Percentiles rank a stretch among this genome's conserved stretches.
These are phyloP conservation scores for Deroptyus accipitrinus DNA, from an alignment of 2,113 vertebrate species.

Conservation along the genomic window DNA sequence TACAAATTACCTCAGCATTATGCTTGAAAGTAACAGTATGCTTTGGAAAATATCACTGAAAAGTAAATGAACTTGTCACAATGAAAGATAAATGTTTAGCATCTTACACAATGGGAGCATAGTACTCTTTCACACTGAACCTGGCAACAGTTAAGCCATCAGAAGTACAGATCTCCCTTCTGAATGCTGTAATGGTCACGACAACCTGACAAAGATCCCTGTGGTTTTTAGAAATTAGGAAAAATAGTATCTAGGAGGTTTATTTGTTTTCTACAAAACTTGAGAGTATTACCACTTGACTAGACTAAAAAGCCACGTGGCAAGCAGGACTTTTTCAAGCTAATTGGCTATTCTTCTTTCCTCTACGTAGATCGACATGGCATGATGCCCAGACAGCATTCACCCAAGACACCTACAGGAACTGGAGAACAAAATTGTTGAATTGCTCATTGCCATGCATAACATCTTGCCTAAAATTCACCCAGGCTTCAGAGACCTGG, in stretches of 20 bases:
- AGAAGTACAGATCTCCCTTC: not conserved
- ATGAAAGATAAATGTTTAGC: not conserved
- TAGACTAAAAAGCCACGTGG: not conserved
- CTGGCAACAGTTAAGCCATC: not conserved
- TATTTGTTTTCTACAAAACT: not conserved
- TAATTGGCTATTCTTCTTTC: not conserved
- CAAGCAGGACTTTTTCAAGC: not conserved
- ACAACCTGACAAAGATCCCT: not conserved
- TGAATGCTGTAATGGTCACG: not conserved
- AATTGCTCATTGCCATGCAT: not conserved
- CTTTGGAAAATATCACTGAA: not conserved
- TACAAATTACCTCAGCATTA: not conserved
- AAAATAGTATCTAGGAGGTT: not conserved
- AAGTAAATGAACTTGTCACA: not conserved
- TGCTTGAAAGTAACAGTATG: not conserved
- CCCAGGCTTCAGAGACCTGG: not conserved
- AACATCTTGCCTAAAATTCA: not conserved
- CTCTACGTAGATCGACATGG: not conserved
- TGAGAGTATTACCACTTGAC: not conserved
- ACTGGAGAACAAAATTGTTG: not conserved
- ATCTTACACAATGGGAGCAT: not conserved
- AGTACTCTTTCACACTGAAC: not conserved
- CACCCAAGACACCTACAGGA: not conserved
- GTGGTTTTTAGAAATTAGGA: not conserved
- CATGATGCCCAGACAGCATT: not conserved